These are phyloP conservation scores for Danio aesculapii DNA, from an alignment of 2,797 vertebrate genomes.

Conservation along the genomic window DNA sequence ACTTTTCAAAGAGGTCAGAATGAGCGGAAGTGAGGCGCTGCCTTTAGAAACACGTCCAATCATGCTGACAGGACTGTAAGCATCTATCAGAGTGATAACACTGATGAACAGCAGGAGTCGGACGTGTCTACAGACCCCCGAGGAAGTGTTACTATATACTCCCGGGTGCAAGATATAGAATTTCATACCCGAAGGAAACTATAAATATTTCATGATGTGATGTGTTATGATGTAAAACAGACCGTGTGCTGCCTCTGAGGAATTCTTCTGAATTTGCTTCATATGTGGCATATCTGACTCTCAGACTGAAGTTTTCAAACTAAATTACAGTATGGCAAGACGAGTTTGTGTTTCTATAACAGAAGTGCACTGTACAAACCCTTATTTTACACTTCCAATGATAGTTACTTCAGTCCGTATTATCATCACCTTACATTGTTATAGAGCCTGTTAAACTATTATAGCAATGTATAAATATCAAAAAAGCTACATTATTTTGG, in stretches of 20 bases:
- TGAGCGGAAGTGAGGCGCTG: slow-evolving; percentile 52
- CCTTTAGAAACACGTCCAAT: slow-evolving; percentile 73
- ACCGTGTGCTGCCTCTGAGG: slow-evolving; percentile 1
- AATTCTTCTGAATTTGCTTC: slow-evolving; percentile 12
- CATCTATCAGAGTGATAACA: slow-evolving; percentile 74
- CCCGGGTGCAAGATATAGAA: slow-evolving; percentile 27
- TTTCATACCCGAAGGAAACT: slow-evolving; percentile 32
- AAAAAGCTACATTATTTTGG: neutral
- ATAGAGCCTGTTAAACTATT: neutral
- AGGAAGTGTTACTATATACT: slow-evolving; percentile 45
- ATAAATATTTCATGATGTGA: slow-evolving; percentile 55
- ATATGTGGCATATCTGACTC: neutral
- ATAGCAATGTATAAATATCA: neutral
- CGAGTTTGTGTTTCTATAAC: neutral
- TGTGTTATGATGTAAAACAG: slow-evolving; percentile 44
- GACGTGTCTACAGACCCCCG: slow-evolving; percentile 31
- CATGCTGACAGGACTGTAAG: slow-evolving; percentile 63
- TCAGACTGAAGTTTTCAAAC: slow-evolving; percentile 1
- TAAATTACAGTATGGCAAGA: neutral
- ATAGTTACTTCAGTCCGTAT: neutral
- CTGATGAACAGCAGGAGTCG: slow-evolving; percentile 61
- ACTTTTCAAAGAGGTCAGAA: slow-evolving; percentile 70
- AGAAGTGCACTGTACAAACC: neutral
- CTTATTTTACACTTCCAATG: neutral
- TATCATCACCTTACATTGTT: no score